Conservation (phyloP, 1,140 invertebrate species). For the Pachypsylla venusta region DNA sequence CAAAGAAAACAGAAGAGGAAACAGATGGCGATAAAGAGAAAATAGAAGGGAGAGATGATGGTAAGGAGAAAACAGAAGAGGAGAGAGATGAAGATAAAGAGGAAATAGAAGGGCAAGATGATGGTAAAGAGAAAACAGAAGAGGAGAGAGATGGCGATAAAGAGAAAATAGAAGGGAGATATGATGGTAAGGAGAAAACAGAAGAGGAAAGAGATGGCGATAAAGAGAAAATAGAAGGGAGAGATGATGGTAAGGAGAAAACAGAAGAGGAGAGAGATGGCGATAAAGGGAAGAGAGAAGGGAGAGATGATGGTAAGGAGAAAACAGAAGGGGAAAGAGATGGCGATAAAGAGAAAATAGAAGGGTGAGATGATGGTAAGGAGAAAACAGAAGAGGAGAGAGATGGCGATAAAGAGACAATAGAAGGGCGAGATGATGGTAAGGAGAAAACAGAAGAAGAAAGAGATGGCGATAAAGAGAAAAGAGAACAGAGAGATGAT, state of each 20-base stretch:
- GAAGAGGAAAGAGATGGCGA: conserved; percentile 1
- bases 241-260: too few relatives aligned
- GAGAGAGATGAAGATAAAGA: conserved; percentile 7
- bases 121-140: not conserved
- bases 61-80: not conserved
- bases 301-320: not conserved
- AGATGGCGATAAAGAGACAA: not conserved
- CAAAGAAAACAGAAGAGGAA: too few relatives aligned
- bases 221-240: conserved; percentile 10
- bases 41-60: not conserved
- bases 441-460: not conserved
- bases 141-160: not conserved
- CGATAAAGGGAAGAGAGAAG: not conserved
- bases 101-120: not conserved
- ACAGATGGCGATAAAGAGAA: conserved; percentile 1
- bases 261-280: not conserved
- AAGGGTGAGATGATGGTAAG: not conserved
- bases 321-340: conserved; percentile 6
- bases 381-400: not conserved
- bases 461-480: not conserved
- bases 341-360: conserved; percentile 2
- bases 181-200: conserved; percentile 7
- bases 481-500: not conserved
- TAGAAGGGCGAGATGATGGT: not conserved
- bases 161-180: not conserved